A percentile compares a stretch with the other conserved stretches of the same genome.
Conservation (phyloP, 1,140 invertebrate species). For the Sinonovacula constricta region DNA sequence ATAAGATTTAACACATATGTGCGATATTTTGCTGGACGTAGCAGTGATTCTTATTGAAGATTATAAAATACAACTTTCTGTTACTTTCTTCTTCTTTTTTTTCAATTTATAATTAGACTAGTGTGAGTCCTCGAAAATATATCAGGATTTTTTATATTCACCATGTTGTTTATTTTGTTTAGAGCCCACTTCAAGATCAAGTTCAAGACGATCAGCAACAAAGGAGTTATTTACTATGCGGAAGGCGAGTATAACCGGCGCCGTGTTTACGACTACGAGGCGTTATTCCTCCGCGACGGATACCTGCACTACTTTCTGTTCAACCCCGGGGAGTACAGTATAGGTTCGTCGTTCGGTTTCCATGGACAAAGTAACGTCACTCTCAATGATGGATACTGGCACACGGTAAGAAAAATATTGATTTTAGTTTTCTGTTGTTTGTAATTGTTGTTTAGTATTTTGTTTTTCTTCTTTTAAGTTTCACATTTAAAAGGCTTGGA, state of each 20-base stretch:
- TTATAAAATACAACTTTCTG: too few species aligned
- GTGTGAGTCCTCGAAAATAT: too few species aligned
- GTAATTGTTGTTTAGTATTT: neutral
- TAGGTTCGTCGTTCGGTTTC: slow-evolving; percentile 37
- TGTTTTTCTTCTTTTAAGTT: slow-evolving; percentile 4
- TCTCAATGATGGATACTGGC: slow-evolving; percentile 46
- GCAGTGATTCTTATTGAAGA: too few species aligned
- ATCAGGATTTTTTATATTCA: too few species aligned
- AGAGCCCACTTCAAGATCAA: slow-evolving; percentile 41
- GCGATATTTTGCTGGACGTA: too few species aligned
- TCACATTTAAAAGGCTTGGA: neutral
- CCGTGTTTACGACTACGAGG: slow-evolving; percentile 39
- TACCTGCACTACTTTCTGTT: slow-evolving; percentile 48
- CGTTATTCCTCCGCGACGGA: slow-evolving; percentile 39
- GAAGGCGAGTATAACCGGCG: slow-evolving; percentile 29
- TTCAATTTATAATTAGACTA: too few species aligned
- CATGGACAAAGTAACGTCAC: slow-evolving; percentile 30
- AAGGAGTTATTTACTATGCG: slow-evolving; percentile 43
- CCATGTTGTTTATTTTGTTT: too few species aligned
- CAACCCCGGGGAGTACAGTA: slow-evolving; percentile 33
- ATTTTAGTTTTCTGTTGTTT: neutral
- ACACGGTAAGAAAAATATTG: slow-evolving; percentile 20
- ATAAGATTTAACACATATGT: too few species aligned
- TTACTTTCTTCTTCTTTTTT: too few species aligned
- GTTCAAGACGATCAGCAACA: slow-evolving; percentile 26